A percentile compares a stretch with the other conserved stretches of the same genome.
phyloP scores from a whole-genome alignment of 1,140 invertebrate genomes.

The Neodiprion virginianus region DNA sequence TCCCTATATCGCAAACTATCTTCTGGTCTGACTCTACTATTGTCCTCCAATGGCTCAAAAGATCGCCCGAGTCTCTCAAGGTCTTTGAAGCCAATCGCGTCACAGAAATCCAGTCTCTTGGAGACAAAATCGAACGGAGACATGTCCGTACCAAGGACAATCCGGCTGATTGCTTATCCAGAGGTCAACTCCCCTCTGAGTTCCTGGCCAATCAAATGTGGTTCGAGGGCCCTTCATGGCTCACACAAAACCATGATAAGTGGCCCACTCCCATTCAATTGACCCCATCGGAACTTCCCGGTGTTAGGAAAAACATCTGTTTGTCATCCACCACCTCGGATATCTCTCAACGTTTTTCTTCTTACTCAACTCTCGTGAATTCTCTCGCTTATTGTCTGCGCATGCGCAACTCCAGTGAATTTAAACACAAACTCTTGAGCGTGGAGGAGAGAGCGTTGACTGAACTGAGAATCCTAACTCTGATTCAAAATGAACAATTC shows the following conservation, averaged over 20 bases:
- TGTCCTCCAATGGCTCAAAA: too few species aligned
- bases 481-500: conserved; percentile 17
- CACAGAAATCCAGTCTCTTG: conserved; percentile 32
- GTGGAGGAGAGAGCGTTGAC: not conserved
- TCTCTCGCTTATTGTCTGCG: conserved; percentile 11
- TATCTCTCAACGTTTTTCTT: not conserved
- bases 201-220: conserved; percentile 28
- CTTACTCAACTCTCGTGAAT: conserved; percentile 12
- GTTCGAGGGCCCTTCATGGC: conserved; percentile 28
- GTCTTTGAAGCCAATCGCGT: conserved; percentile 37
- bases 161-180: conserved; percentile 40
- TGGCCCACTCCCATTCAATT: not conserved
- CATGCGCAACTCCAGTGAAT: not conserved
- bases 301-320: not conserved
- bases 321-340: not conserved
- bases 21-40: too few species aligned
- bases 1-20: too few species aligned
- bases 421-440: not conserved
- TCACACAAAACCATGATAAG: conserved; percentile 11
- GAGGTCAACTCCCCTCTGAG: conserved; percentile 28
- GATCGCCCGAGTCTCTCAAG: too few species aligned
- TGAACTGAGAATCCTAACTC: conserved; percentile 9
- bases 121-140: conserved; percentile 27
- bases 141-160: conserved; percentile 38
- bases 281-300: not conserved